These are phyloP conservation scores for Dasypus novemcinctus DNA, from an alignment of 2,113 vertebrate genomes.

Conservation along the genomic window DNA sequence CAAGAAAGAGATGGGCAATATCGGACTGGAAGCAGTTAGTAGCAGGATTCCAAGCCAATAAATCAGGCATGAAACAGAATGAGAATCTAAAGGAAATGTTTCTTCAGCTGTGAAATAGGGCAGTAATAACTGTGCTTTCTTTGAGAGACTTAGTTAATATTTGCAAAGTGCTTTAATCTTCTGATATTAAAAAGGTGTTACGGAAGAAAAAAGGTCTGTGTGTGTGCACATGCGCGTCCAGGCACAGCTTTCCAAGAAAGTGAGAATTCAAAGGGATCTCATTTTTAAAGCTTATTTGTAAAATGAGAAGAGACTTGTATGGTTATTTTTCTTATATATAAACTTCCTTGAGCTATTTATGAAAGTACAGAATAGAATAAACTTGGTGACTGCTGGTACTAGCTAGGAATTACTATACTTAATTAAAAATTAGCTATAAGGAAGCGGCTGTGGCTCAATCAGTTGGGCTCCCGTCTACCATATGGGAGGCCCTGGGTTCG, in stretches of 20 bases:
- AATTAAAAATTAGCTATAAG: slow-evolving; percentile 75
- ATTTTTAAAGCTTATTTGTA: slow-evolving; percentile 45
- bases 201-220: neutral
- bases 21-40: neutral
- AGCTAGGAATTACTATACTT: slow-evolving; percentile 62
- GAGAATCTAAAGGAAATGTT: neutral
- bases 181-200: slow-evolving; percentile 31
- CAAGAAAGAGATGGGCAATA: neutral
- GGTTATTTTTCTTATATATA: slow-evolving; percentile 22
- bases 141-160: slow-evolving; percentile 19
- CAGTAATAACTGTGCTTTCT: neutral
- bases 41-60: neutral
- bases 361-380: slow-evolving; percentile 51
- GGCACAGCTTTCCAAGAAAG: slow-evolving; percentile 43
- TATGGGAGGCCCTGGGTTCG: too few species aligned
- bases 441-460: too few species aligned
- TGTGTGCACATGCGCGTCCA: neutral
- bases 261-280: slow-evolving; percentile 42
- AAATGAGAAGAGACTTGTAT: slow-evolving; percentile 45
- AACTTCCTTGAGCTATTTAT: slow-evolving; percentile 61
- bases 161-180: slow-evolving; percentile 32
- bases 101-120: neutral
- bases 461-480: too few species aligned
- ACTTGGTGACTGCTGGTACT: slow-evolving; percentile 60
- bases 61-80: neutral